These are phyloP conservation scores for Drosophila punjabiensis DNA, from an alignment of 1,140 invertebrate species.

Conservation along the genomic window DNA sequence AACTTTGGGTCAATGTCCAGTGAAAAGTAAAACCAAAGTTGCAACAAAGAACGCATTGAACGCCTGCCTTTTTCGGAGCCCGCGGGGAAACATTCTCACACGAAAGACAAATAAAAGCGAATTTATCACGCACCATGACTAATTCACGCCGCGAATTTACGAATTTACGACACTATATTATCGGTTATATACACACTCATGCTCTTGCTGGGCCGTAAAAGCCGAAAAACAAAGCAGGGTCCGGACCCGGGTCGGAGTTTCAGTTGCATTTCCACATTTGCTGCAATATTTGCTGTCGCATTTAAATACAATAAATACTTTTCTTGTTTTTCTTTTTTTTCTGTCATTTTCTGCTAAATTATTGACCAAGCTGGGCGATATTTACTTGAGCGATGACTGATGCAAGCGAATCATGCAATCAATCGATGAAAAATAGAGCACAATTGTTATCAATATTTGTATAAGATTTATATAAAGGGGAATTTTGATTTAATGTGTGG, in stretches of 20 bases:
- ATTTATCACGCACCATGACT: conserved; percentile 82
- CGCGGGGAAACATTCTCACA: conserved; percentile 69
- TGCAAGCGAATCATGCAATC: conserved; percentile 43
- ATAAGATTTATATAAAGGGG: background rate
- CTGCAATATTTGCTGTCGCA: conserved; percentile 50
- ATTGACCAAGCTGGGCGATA: conserved; percentile 48
- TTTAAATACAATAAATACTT: conserved; percentile 80
- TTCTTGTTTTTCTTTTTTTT: conserved; percentile 71
- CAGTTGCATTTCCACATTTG: conserved; percentile 40
- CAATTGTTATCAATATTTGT: conserved; percentile 15
- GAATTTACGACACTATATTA: conserved; percentile 70
- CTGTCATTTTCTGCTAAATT: conserved; percentile 63
- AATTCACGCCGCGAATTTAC: conserved; percentile 66
- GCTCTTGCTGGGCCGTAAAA: conserved; percentile 1
- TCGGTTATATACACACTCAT: conserved; percentile 61
- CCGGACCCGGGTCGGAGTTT: conserved; percentile 17
- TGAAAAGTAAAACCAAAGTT: conserved; percentile 48
- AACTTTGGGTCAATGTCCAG: conserved; percentile 66
- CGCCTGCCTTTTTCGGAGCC: conserved; percentile 7
- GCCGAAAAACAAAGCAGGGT: conserved; percentile 37
- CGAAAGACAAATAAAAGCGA: conserved; percentile 80
- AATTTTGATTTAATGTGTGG: conserved; percentile 16
- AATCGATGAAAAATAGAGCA: conserved; percentile 22
- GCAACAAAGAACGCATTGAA: conserved; percentile 73
- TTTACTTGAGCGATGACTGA: conserved; percentile 30